These are phyloP conservation scores for Poecilia gillii DNA, from an alignment of 2,797 vertebrate genomes.

Conservation along the genomic window DNA sequence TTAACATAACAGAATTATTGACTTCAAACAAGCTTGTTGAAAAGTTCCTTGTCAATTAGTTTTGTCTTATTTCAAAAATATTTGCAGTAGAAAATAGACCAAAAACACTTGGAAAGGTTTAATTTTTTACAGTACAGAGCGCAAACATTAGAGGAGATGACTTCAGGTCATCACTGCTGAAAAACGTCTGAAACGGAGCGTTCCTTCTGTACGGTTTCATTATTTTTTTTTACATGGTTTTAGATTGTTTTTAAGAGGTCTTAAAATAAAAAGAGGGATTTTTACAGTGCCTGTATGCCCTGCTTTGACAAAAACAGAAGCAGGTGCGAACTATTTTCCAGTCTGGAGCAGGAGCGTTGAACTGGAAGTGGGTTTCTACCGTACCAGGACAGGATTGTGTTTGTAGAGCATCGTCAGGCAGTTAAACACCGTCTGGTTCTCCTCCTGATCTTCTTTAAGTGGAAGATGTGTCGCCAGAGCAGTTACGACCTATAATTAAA, in stretches of 20 bases:
- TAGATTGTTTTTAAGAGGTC: neutral
- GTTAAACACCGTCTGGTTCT: constrained; percentile 86
- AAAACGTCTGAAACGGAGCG: no score
- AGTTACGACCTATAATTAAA: constrained; percentile 83
- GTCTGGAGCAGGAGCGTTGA: neutral
- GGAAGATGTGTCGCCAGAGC: constrained; percentile 83
- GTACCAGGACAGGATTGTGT: constrained; percentile 75
- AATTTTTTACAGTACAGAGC: no score
- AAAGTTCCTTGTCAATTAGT: no score
- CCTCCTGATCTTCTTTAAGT: constrained; percentile 89
- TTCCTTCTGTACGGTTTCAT: no score
- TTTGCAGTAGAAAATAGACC: no score
- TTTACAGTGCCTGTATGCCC: neutral
- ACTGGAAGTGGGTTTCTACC: neutral
- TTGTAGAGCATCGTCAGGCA: constrained; percentile 86
- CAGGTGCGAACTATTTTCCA: neutral
- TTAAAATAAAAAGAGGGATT: neutral
- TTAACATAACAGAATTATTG: no score
- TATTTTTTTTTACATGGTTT: neutral
- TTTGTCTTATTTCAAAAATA: no score
- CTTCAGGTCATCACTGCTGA: no score
- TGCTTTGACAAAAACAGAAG: neutral
- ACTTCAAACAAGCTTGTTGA: no score
- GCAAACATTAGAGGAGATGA: no score
- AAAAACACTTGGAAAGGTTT: no score